Evolutionary conservation across 2,113 vertebrate genomes (phyloP).

Genomic region (Epinephelus lanceolatus): DNA sequence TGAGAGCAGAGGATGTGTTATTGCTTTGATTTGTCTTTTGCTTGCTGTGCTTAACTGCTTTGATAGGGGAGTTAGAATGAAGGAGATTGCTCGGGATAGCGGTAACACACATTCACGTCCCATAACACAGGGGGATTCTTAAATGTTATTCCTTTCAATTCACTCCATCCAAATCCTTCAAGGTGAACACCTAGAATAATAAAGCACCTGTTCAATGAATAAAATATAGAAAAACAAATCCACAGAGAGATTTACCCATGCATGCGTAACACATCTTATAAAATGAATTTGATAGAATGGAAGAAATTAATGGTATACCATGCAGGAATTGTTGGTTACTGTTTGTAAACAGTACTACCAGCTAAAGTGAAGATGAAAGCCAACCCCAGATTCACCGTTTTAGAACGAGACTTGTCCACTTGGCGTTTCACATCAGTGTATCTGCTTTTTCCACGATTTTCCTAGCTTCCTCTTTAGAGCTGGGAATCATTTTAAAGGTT

Average conservation of each 20-base stretch:
- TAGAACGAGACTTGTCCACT: too few relatives aligned
- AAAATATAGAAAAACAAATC: conserved; percentile 37
- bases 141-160: conserved; percentile 29
- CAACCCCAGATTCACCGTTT: too few relatives aligned
- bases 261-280: conserved; percentile 50
- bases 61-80: conserved; percentile 24
- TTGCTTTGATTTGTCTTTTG: conserved; percentile 20
- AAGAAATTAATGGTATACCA: conserved; percentile 4
- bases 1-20: conserved; percentile 24
- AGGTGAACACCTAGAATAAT: conserved; percentile 2
- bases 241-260: conserved; percentile 43
- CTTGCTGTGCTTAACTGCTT: conserved; percentile 7
- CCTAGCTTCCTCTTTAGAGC: too few relatives aligned
- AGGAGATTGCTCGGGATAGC: conserved; percentile 15
- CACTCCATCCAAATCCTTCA: conserved; percentile 14
- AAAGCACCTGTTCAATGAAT: not conserved
- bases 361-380: too few relatives aligned
- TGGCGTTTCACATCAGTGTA: too few relatives aligned
- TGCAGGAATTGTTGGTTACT: too few relatives aligned
- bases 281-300: not conserved
- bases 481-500: too few relatives aligned
- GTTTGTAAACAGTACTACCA: too few relatives aligned
- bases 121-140: conserved; percentile 16
- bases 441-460: too few relatives aligned
- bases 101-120: conserved; percentile 28